Evolutionary conservation across 1,140 invertebrate genomes (phyloP).

Genomic region (Drosophila ficusphila): DNA sequence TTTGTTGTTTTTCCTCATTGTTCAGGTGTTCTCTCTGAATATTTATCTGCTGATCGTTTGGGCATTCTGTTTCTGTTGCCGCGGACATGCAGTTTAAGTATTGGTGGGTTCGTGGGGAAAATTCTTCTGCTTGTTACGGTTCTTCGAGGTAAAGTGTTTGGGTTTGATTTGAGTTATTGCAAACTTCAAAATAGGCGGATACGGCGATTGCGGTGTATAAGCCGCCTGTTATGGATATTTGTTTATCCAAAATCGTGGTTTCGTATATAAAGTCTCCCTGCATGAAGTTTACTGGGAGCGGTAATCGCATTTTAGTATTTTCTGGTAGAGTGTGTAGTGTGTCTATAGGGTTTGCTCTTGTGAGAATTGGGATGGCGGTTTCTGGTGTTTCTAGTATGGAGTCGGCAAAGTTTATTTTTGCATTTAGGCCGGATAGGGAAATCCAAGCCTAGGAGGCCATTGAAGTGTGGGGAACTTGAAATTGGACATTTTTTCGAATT

Average conservation of each 20-base stretch:
- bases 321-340: neutral
- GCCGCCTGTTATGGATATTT: constrained; percentile 27
- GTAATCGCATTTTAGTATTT: constrained; percentile 7
- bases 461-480: constrained; percentile 26
- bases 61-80: constrained; percentile 11
- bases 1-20: too few species aligned
- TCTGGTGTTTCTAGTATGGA: too few species aligned
- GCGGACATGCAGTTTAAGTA: constrained; percentile 19
- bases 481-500: constrained; percentile 19
- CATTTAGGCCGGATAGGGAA: too few species aligned
- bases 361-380: too few species aligned
- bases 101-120: too few species aligned
- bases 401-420: too few species aligned
- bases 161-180: constrained; percentile 14
- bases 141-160: constrained; percentile 21
- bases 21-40: too few species aligned
- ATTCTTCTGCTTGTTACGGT: too few species aligned
- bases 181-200: constrained; percentile 13
- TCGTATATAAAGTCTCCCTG: constrained; percentile 22
- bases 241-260: constrained; percentile 26
- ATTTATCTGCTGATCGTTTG: constrained; percentile 13
- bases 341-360: neutral
- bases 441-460: constrained; percentile 28
- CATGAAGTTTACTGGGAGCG: constrained; percentile 29
- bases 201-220: constrained; percentile 17